phyloP scores from a whole-genome alignment of 2,113 vertebrate genomes.

The Peromyscus californicus region DNA sequence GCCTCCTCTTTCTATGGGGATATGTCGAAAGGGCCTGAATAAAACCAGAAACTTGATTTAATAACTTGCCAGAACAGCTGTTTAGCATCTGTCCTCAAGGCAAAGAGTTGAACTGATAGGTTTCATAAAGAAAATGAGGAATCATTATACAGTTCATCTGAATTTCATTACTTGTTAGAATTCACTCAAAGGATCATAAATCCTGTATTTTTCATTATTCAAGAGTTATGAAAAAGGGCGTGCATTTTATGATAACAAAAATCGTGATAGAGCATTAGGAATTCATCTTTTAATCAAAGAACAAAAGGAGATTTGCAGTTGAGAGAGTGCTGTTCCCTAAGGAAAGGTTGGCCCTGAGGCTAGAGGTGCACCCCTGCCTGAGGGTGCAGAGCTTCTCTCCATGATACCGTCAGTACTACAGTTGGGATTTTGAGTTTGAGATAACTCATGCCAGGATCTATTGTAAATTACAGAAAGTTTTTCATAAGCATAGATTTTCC shows the following conservation, averaged over 20 bases:
- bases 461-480: not conserved
- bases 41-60: constrained; percentile 71
- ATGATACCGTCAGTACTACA: rapidly evolving
- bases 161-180: constrained; percentile 80
- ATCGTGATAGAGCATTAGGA: constrained; percentile 26
- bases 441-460: not conserved
- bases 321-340: not conserved
- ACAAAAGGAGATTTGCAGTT: not conserved
- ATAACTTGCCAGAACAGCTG: constrained; percentile 72
- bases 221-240: constrained; percentile 37
- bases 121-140: constrained; percentile 77
- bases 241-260: constrained; percentile 66
- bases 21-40: constrained; percentile 64
- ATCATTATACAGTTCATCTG: constrained; percentile 73
- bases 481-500: not conserved
- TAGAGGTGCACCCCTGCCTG: not conserved
- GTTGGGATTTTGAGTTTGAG: not conserved
- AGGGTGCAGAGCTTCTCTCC: not conserved
- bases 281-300: constrained; percentile 45
- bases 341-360: not conserved
- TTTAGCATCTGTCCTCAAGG: constrained; percentile 73
- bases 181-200: constrained; percentile 66
- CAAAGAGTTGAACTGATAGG: constrained; percentile 60
- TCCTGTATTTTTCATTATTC: constrained; percentile 69
- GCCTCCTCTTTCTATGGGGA: not conserved